Evolutionary conservation across 2,113 vertebrate genomes (phyloP).

Genomic region (Hipposideros armiger): DNA sequence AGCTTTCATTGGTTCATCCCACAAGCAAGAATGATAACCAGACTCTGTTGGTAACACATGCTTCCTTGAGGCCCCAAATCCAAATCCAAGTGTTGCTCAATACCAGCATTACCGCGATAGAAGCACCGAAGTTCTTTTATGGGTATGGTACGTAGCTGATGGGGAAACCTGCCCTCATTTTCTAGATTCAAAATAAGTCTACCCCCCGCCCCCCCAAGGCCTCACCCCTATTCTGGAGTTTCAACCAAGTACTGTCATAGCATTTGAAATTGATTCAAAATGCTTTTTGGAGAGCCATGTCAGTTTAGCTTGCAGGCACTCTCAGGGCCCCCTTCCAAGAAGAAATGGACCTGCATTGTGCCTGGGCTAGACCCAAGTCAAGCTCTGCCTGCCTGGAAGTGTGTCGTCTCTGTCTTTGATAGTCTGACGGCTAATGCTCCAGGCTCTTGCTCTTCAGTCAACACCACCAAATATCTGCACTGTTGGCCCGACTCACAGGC

Average conservation of each 20-base stretch:
- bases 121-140: not conserved
- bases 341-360: conserved; percentile 57
- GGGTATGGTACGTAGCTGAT: not conserved
- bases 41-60: conserved; percentile 26
- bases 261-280: conserved; percentile 63
- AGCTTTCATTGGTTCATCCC: not conserved
- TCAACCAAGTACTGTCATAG: conserved; percentile 34
- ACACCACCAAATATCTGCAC: conserved; percentile 45
- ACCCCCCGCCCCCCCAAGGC: too few species aligned
- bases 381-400: conserved; percentile 57
- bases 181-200: not conserved
- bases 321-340: conserved; percentile 54
- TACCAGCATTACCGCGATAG: not conserved
- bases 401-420: not conserved
- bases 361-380: conserved; percentile 51
- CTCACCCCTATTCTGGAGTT: not conserved
- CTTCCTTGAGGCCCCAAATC: not conserved
- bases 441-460: conserved; percentile 59
- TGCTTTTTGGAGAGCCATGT: conserved; percentile 49
- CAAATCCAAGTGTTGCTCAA: not conserved
- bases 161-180: not conserved
- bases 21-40: conserved; percentile 24
- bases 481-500: conserved; percentile 27
- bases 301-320: conserved; percentile 58
- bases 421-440: conserved; percentile 40